Evolutionary conservation across 1,140 invertebrate species (phyloP), one percentile per base, ranked within the genome.

Genomic region (Nasonia vitripennis): DNA sequence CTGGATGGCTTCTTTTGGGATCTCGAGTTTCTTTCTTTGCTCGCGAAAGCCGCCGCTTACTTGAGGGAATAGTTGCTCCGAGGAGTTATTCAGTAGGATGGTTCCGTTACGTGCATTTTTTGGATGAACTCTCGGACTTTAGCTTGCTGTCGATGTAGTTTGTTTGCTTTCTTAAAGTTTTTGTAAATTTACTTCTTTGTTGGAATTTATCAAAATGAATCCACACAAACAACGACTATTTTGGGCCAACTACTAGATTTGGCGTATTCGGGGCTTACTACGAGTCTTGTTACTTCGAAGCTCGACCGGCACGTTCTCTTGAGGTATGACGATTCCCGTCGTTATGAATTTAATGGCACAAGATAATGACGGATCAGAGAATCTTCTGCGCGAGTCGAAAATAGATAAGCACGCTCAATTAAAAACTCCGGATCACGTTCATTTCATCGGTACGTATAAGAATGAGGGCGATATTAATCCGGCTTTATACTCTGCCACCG

Each of bases 21-120:
- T 20, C 0, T 68, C 83, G 75, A 51, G 41, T 23, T 78, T 73
- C 78, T 80, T 85, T 41, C 27, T 67, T 20, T 20, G 70, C 70
- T 1, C 27, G 9, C 27, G 9, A 9, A 1, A 45, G 41, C 51
- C 2, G 4, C 17, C 12, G 17, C 17, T 62, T n/a, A n/a, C 55
- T 62, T n/a, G 17, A 62, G 55, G 55, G 70, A 73, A 31, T 37
- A 73, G 27, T 73, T 7, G 41, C 11, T 73, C 34, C 70, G 23
- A 73, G 27, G 23, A 73, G 27, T 31, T 37, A 20, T 37, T 73
- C 55, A 73, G 34, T 34, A 73, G 17, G 11, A 11, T 31, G 12
- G 2, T 73, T 7, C 34, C 10, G 2, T 73, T 55, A 2, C 45
- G 55, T n/a, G 20, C 6, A 7, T 62, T 62, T 62, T 62, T 62